These are phyloP conservation scores for Globia sparganii DNA, from an alignment of 2,888 invertebrate species.

Conservation along the genomic window DNA sequence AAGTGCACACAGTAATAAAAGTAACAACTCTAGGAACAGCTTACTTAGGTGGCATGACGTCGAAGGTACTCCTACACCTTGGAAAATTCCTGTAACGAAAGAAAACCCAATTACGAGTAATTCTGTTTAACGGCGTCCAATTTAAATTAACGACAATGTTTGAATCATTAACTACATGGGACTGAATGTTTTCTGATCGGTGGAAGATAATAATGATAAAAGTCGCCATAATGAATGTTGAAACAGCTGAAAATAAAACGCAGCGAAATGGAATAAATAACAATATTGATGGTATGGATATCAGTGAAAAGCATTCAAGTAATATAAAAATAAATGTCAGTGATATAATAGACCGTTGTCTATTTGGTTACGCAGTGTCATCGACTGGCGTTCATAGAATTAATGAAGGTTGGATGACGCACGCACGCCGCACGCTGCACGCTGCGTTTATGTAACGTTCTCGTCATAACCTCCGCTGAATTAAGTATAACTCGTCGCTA, in stretches of 20 bases:
- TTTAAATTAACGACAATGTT: conserved; percentile 62
- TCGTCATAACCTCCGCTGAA: conserved; percentile 64
- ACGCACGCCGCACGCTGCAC: conserved; percentile 35
- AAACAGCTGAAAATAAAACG: conserved; percentile 17
- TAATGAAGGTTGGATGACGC: conserved; percentile 68
- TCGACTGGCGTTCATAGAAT: conserved; percentile 46
- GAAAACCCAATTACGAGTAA: conserved; percentile 75
- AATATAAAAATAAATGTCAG: conserved; percentile 28
- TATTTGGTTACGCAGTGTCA: conserved; percentile 47
- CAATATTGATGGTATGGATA: conserved; percentile 15
- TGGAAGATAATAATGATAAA: conserved; percentile 30
- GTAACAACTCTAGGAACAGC: conserved; percentile 70
- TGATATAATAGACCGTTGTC: conserved; percentile 43
- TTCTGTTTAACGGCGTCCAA: conserved; percentile 55
- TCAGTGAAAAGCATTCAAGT: conserved; percentile 22
- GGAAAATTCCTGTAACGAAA: conserved; percentile 87
- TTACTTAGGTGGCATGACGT: conserved; percentile 90
- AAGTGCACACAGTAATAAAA: conserved; percentile 50
- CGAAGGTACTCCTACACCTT: conserved; percentile 81
- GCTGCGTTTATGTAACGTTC: conserved; percentile 60
- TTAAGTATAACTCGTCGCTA: conserved; percentile 58
- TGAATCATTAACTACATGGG: conserved; percentile 46
- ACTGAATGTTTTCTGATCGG: conserved; percentile 30
- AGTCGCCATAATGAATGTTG: conserved; percentile 14
- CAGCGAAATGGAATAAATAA: conserved; percentile 31